Evolutionary conservation across 2,888 invertebrate genomes (phyloP), one percentile per base, ranked within the genome.

Genomic region (Aplocera efformata): DNA sequence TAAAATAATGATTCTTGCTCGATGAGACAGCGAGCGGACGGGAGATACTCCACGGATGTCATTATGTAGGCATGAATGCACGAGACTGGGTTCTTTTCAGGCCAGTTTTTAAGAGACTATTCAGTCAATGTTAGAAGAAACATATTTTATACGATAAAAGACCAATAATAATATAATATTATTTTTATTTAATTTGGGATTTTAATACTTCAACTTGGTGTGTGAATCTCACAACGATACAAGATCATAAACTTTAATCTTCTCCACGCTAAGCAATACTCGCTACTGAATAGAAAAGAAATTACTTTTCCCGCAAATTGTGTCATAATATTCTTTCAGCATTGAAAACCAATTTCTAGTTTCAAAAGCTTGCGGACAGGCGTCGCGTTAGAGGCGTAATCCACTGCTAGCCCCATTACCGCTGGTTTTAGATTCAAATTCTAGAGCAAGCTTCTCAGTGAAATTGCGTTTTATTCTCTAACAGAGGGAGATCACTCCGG

Each of bases 311-410:
- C 31, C 44, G 41, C 41, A 50, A 50, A 53, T 56, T 56, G 49
- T 48, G 48, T 52, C 56, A 52, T 44, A 53, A 59, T 42, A 56
- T 49, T 56, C 50, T 58, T 61, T 52, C 37, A 26, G 54, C 65
- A 64, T 63, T 60, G 63, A 57, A 62, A 71, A 67, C 60, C 67
- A 63, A 67, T 67, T 69, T 63, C 56, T 52, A 53, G 50, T 58
- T 53, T 56, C 56, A 59, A 67, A 68, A 65, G 66, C 62, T 66
- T 56, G 55, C 47, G 58, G 56, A 58, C 50, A 56, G 58, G 56
- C 56, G 44, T 59, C 53, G 57, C 50, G 54, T 60, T 60, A 41
- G 48, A 58, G 41, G 38, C 48, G 48, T 69, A 71, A 73, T 74
- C 72, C 56, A 63, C 50, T 54, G 53, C 46, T 52, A 51, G 56